Conservation (phyloP, 1,140 invertebrate genomes). For the Platyscapa corneri region DNA sequence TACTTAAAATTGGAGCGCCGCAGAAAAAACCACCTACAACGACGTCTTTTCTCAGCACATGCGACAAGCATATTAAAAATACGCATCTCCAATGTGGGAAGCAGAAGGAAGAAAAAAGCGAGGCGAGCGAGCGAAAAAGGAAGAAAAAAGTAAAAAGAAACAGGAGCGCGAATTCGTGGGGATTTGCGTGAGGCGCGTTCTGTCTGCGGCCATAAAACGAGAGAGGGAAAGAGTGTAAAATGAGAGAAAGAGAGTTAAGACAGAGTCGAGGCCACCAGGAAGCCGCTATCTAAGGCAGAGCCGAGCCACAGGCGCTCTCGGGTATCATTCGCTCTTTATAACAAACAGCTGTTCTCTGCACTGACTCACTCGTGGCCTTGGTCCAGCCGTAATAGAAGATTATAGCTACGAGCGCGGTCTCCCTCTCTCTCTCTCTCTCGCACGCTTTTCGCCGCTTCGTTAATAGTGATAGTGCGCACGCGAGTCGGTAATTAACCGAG, state of each 20-base stretch:
- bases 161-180: background rate
- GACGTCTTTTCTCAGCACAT: background rate
- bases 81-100: constrained; percentile 3
- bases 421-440: background rate
- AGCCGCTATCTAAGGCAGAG: constrained; percentile 65
- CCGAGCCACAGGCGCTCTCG: background rate
- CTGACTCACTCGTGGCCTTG: constrained; percentile 67
- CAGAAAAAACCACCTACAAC: background rate
- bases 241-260: constrained; percentile 32
- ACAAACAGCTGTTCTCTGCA: constrained; percentile 65
- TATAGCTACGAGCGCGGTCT: constrained; percentile 38
- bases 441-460: constrained; percentile 41
- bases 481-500: constrained; percentile 41
- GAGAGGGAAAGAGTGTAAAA: too few relatives aligned
- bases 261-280: constrained; percentile 68
- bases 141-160: background rate
- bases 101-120: constrained; percentile 6
- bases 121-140: background rate
- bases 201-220: too few relatives aligned
- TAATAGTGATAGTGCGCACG: constrained; percentile 35
- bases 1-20: background rate
- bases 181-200: constrained; percentile 1
- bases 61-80: background rate
- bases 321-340: constrained; percentile 61
- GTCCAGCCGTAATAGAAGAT: constrained; percentile 61